Conservation (phyloP, 1,140 invertebrate species). For the Drosophila tani region DNA sequence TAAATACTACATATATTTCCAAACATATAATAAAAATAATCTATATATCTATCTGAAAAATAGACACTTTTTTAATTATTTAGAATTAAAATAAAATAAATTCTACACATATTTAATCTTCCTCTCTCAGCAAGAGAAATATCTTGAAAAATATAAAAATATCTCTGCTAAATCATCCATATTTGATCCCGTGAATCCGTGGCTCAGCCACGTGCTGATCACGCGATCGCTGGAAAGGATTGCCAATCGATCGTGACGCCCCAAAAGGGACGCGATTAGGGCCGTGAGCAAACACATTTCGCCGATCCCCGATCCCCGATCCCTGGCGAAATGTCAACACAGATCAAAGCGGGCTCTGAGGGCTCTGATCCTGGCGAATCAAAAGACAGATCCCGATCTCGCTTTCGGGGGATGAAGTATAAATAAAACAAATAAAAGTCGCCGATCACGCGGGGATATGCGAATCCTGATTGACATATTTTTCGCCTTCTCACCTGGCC, state of each 20-base stretch:
- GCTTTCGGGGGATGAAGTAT: constrained; percentile 29
- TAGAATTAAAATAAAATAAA: no score
- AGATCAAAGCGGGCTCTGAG: constrained; percentile 28
- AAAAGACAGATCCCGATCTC: constrained; percentile 23
- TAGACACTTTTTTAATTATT: no score
- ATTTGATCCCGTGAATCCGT: no score
- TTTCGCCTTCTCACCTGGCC: constrained; percentile 64
- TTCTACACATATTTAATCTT: no score
- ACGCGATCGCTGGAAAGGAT: constrained; percentile 28
- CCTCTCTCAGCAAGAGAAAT: no score
- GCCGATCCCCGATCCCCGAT: background rate
- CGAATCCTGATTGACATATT: constrained; percentile 50
- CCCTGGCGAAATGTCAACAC: constrained; percentile 61
- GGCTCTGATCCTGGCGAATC: constrained; percentile 58
- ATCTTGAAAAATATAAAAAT: background rate
- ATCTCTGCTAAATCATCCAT: no score
- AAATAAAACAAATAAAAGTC: constrained; percentile 9
- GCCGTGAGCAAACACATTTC: constrained; percentile 65
- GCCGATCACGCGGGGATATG: constrained; percentile 40
- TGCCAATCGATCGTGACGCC: constrained; percentile 60
- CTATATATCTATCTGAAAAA: no score
- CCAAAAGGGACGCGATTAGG: constrained; percentile 51
- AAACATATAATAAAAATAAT: no score
- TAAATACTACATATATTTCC: no score
- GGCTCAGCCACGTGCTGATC: constrained; percentile 55